Conservation (phyloP, 2,888 invertebrate genomes). For the Epistrophe eligans region DNA sequence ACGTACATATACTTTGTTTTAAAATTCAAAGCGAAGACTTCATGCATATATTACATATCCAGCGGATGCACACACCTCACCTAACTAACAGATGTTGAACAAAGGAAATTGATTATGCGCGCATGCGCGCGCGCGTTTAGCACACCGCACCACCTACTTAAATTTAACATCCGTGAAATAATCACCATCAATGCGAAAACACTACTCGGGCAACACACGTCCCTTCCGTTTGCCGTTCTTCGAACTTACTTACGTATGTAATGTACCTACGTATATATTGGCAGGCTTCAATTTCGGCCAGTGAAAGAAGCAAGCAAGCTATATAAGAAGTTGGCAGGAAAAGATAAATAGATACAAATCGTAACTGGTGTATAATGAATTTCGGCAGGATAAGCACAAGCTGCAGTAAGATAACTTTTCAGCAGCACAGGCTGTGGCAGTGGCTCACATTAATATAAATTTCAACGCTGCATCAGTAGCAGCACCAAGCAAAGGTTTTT, state of each 20-base stretch:
- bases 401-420: constrained; percentile 36
- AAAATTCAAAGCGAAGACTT: constrained; percentile 9
- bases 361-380: constrained; percentile 63
- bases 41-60: constrained; percentile 15
- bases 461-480: constrained; percentile 39
- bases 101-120: constrained; percentile 68
- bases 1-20: constrained; percentile 33
- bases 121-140: constrained; percentile 39
- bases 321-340: constrained; percentile 22
- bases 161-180: constrained; percentile 39
- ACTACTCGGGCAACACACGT: neutral
- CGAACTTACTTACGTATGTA: neutral
- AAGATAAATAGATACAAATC: constrained; percentile 66
- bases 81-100: constrained; percentile 50
- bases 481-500: constrained; percentile 3
- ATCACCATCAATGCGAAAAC: constrained; percentile 26
- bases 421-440: constrained; percentile 22
- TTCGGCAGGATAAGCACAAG: constrained; percentile 44
- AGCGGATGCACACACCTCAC: constrained; percentile 57
- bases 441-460: constrained; percentile 56
- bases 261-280: neutral
- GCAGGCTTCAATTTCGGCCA: constrained; percentile 56
- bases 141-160: constrained; percentile 45
- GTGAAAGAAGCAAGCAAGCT: neutral
- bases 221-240: constrained; percentile 17